Evolutionary conservation across 2,113 vertebrate species (phyloP), one percentile per base, ranked within the genome.

Genomic region (Aleadryas rufinucha): DNA sequence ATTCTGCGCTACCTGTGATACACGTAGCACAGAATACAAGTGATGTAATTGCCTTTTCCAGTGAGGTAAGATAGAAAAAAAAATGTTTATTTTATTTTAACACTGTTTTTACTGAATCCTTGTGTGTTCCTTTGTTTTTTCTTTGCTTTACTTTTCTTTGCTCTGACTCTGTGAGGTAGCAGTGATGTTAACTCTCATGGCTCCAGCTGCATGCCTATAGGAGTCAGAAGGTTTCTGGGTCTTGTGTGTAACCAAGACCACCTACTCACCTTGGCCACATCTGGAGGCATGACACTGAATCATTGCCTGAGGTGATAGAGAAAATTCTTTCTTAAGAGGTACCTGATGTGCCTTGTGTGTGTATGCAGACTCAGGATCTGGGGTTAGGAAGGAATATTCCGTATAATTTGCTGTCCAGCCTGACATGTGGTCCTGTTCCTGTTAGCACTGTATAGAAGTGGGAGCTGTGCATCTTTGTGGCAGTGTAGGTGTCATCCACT

Each of bases 401-500:
- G 59, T 31, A 2, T 47, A 31, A 45, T 23, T 68, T 66, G 52
- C 47, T 56, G 37, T 74, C 60, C 41, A 56, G n/a, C 50, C 17
- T 76, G 42, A 10, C 19, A 11, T 0, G 1, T 10, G 39, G 35
- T 49, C n/a, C n/a, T 53, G 8, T 19, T 56, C 27, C 37, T 74
- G 42, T 45, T 49, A 18, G 21, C 17, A 1, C 0, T 6, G 6
- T 54, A 1, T 6, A 19, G 44, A 59, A 56, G 13, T 86, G n/a
- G 54, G 56, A 86, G 21, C 60, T 27, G 5, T 30, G 54, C 2
- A 3, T 31, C 54, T 60, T 15, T n/a, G 35, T 78, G 49, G 49
- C 57, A 31, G 2, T 42, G 27, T 42, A 22, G 45, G 33, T 56
- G n/a, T 37, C 35, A 37, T 31, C 35, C 13, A 2, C 33, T 42